Evolutionary conservation across 2,113 vertebrate genomes (phyloP).

Genomic region (Eudyptes chrysolophus): DNA sequence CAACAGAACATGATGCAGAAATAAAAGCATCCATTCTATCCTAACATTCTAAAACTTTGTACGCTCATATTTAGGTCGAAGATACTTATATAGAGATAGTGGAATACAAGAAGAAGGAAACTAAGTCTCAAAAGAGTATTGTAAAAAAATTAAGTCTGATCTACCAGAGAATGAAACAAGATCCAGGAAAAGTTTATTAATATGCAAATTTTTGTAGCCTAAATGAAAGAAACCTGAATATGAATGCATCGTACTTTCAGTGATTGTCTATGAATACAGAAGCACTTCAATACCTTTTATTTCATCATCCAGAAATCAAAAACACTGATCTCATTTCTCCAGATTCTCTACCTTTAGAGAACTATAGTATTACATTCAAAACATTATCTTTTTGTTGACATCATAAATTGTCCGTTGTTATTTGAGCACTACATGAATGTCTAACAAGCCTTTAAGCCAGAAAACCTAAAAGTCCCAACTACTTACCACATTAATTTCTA

Average conservation of each 20-base stretch:
- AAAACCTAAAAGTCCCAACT: background rate
- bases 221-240: background rate
- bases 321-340: background rate
- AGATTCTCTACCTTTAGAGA: background rate
- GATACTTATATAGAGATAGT: background rate
- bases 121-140: background rate
- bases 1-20: background rate
- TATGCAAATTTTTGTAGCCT: background rate
- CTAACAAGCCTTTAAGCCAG: background rate
- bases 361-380: background rate
- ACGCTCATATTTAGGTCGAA: background rate
- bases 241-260: no score
- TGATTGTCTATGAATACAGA: no score
- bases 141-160: background rate
- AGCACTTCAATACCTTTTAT: background rate
- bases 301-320: background rate
- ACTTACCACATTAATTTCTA: conserved; percentile 11
- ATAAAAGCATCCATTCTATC: background rate
- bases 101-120: background rate
- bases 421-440: background rate
- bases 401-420: background rate
- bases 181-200: background rate
- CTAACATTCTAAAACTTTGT: background rate
- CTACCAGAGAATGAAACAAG: background rate
- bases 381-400: background rate